A percentile compares a stretch with the other conserved stretches of the same genome.
Conservation (phyloP, 2,113 vertebrate species). For the Cervus canadensis region DNA sequence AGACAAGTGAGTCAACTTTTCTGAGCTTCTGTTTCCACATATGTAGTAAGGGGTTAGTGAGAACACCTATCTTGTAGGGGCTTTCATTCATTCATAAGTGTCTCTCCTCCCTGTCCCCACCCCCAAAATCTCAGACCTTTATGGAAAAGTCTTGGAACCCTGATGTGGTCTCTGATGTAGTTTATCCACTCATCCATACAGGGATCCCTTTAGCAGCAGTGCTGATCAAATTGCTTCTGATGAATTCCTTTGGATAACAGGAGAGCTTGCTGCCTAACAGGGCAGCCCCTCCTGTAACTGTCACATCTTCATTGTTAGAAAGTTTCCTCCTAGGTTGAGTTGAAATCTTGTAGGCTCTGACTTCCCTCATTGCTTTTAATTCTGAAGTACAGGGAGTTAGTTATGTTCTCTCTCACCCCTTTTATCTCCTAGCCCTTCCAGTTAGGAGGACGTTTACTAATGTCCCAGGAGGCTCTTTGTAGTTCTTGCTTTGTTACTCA, state of each 20-base stretch:
- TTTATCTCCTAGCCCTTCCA: no score
- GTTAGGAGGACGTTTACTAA: neutral
- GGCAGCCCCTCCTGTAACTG: neutral
- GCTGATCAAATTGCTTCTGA: neutral
- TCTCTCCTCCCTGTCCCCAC: neutral
- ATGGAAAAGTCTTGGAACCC: neutral
- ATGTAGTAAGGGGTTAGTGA: neutral
- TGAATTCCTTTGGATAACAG: neutral
- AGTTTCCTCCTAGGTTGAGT: neutral
- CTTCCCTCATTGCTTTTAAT: neutral
- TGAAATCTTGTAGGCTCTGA: neutral
- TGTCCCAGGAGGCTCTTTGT: neutral
- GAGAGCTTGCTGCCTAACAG: neutral
- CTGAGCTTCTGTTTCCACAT: slow-evolving; percentile 17
- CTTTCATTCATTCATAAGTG: neutral
- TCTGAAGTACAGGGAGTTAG: neutral
- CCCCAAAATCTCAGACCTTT: neutral
- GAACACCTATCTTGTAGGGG: neutral
- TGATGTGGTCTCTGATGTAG: neutral
- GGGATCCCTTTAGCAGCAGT: neutral
- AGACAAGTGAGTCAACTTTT: neutral
- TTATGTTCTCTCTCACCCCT: neutral
- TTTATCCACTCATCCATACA: neutral
- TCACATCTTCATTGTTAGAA: neutral
- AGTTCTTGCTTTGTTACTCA: neutral